phyloP scores from a whole-genome alignment of 2,113 vertebrate genomes.

The Fregata magnificens region DNA sequence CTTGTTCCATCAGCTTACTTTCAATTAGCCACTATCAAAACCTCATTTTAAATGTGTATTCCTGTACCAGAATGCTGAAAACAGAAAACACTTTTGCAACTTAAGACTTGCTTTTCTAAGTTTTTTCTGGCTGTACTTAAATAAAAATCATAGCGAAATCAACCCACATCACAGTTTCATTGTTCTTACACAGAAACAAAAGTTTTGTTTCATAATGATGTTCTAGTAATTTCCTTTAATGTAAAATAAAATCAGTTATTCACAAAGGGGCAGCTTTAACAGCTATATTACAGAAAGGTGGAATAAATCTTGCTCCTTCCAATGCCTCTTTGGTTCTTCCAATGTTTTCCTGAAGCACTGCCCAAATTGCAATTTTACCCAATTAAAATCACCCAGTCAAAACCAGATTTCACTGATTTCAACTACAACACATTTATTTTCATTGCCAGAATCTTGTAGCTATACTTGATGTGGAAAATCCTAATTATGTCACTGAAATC shows the following conservation, averaged over 20 bases:
- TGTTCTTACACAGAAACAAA: not conserved
- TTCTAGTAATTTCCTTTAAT: not conserved
- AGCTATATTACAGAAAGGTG: not conserved
- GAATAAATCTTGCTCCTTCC: not conserved
- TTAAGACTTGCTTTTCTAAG: not conserved
- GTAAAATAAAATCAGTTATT: not conserved
- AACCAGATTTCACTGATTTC: not conserved
- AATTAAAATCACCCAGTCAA: not conserved
- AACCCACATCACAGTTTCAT: not conserved
- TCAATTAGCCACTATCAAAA: not conserved
- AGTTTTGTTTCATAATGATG: not conserved
- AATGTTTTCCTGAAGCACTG: not conserved
- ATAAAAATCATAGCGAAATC: not conserved
- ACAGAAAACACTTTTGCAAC: not conserved
- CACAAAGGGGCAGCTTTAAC: not conserved
- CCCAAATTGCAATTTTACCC: not conserved
- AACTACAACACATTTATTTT: not conserved
- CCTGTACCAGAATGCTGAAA: not conserved
- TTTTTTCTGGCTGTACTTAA: not conserved
- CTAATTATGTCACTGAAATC: not conserved
- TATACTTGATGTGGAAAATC: not conserved
- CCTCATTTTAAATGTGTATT: not conserved
- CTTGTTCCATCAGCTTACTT: not conserved
- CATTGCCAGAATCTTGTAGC: not conserved
- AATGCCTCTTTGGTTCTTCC: not conserved